These are phyloP conservation scores for Oryzaephilus surinamensis DNA, from an alignment of 1,140 invertebrate genomes.

Conservation along the genomic window DNA sequence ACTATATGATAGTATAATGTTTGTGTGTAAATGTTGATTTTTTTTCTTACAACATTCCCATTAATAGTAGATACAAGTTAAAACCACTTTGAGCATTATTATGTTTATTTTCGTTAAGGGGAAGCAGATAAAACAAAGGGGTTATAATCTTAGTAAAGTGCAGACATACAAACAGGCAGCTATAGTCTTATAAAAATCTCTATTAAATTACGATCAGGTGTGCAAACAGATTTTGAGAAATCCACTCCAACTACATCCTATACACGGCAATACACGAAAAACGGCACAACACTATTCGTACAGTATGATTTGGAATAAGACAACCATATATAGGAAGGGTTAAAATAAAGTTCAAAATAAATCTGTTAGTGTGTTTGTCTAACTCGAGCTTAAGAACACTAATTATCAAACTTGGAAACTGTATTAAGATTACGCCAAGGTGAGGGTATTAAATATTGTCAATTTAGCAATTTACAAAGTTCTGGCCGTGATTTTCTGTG, in stretches of 20 bases:
- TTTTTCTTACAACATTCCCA: too few species aligned
- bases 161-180: conserved; percentile 4
- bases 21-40: too few species aligned
- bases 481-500: conserved; percentile 26
- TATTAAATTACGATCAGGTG: conserved; percentile 13
- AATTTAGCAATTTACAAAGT: conserved; percentile 31
- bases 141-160: too few species aligned
- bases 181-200: conserved; percentile 10
- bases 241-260: conserved; percentile 3
- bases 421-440: conserved; percentile 33
- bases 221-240: conserved; percentile 12
- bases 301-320: neutral
- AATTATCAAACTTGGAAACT: conserved; percentile 34
- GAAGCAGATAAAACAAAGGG: too few species aligned
- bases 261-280: conserved; percentile 7
- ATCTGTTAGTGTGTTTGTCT: conserved; percentile 31
- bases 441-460: conserved; percentile 32
- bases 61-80: too few species aligned
- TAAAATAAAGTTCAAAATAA: conserved; percentile 21
- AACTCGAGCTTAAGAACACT: conserved; percentile 33
- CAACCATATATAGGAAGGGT: conserved; percentile 3
- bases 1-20: too few species aligned
- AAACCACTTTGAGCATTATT: too few species aligned
- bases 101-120: too few species aligned
- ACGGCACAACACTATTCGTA: neutral